Conservation (phyloP, 2,113 vertebrate species). For the Apodemus speciosus region DNA sequence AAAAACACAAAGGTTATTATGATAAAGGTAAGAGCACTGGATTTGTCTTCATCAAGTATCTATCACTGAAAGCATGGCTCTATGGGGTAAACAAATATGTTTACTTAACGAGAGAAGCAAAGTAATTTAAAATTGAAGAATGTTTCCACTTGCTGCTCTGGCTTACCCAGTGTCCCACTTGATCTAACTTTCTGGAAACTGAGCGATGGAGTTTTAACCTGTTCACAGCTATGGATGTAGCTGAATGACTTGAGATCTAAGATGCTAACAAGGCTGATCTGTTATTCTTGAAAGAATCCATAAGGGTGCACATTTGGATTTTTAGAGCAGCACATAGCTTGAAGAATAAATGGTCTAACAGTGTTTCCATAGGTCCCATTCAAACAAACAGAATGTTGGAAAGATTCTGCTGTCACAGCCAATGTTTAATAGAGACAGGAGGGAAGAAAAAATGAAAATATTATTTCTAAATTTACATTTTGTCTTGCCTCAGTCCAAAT, state of each 20-base stretch:
- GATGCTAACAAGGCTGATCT: neutral
- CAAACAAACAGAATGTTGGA: slow-evolving; percentile 59
- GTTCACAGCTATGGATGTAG: neutral
- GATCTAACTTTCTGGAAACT: slow-evolving; percentile 28
- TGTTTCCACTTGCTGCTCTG: slow-evolving; percentile 37
- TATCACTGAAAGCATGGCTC: slow-evolving; percentile 30
- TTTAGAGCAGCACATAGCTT: slow-evolving; percentile 53
- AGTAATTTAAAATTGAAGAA: slow-evolving; percentile 56
- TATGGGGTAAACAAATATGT: neutral
- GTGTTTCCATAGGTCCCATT: slow-evolving; percentile 56
- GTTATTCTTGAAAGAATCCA: neutral
- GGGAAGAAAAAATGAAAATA: slow-evolving; percentile 63
- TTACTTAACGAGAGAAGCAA: slow-evolving; percentile 55
- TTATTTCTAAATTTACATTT: slow-evolving; percentile 69
- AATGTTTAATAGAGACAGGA: slow-evolving; percentile 59
- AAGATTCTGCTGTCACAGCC: slow-evolving; percentile 50
- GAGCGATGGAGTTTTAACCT: neutral
- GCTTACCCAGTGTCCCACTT: neutral
- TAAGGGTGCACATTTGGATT: slow-evolving; percentile 31
- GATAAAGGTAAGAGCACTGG: slow-evolving; percentile 63
- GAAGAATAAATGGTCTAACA: slow-evolving; percentile 46
- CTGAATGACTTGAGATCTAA: slow-evolving; percentile 10
- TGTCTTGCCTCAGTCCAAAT: slow-evolving; percentile 54
- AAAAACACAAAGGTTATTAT: slow-evolving; percentile 66
- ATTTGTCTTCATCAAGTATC: slow-evolving; percentile 62